phyloP scores from a whole-genome alignment of 2,797 vertebrate genomes.

The Amblyopsis hoosieri region DNA sequence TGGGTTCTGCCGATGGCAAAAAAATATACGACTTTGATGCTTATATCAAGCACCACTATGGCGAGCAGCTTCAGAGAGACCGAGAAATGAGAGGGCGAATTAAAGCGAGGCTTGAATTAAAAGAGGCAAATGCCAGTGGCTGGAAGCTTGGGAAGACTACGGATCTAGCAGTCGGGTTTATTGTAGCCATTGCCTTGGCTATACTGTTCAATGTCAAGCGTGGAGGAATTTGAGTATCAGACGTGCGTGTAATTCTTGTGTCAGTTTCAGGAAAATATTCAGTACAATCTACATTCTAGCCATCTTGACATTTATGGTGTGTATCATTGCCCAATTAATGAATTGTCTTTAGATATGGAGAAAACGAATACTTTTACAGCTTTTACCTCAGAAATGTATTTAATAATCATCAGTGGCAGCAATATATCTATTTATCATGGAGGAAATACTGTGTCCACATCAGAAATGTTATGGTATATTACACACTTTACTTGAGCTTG shows the following conservation, averaged over 20 bases:
- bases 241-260: not conserved
- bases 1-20: not conserved
- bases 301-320: too few relatives aligned
- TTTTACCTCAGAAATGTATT: too few relatives aligned
- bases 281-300: too few relatives aligned
- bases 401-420: too few relatives aligned
- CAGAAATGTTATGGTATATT: too few relatives aligned
- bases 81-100: constrained; percentile 49
- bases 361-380: too few relatives aligned
- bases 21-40: constrained; percentile 83
- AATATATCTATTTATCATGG: too few relatives aligned
- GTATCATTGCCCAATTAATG: too few relatives aligned
- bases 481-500: too few relatives aligned
- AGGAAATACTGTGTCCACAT: too few relatives aligned
- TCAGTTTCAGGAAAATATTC: not conserved
- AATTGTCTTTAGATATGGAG: too few relatives aligned
- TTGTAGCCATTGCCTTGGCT: constrained; percentile 32
- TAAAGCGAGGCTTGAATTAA: constrained; percentile 54
- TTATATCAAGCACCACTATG: constrained; percentile 87
- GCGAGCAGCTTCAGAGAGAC: constrained; percentile 84
- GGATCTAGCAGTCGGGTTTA: constrained; percentile 29
- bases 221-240: constrained; percentile 8
- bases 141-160: constrained; percentile 5
- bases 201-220: constrained; percentile 33
- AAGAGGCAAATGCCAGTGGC: not conserved